Conservation (phyloP, 2,113 vertebrate species). For the Esox niger region DNA sequence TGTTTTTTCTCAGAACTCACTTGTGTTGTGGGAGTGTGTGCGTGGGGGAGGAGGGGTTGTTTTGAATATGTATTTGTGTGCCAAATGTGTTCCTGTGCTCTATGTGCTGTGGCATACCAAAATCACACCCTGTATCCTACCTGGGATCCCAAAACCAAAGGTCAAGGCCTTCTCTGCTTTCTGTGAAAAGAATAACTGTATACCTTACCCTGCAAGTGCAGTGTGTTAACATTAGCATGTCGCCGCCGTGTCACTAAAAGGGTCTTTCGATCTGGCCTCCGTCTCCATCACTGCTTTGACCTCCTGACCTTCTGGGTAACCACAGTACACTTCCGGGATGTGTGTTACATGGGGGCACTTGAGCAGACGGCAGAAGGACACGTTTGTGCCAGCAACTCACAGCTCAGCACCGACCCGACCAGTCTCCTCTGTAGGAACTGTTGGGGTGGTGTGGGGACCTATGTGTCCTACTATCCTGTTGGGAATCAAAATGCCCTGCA, state of each 20-base stretch:
- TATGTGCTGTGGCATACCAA: neutral
- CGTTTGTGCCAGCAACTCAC: no score
- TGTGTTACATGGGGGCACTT: no score
- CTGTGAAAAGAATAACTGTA: neutral
- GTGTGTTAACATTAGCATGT: constrained; percentile 1
- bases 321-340: neutral
- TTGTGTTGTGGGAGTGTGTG: constrained; percentile 22
- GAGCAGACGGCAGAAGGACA: no score
- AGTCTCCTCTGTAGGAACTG: no score
- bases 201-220: neutral
- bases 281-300: neutral
- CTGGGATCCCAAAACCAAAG: neutral
- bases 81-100: neutral
- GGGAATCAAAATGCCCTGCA: no score
- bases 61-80: neutral
- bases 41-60: no score
- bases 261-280: neutral
- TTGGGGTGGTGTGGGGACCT: no score
- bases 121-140: neutral
- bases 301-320: constrained; percentile 9
- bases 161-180: neutral
- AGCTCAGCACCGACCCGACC: no score
- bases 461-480: no score
- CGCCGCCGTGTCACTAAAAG: constrained; percentile 4
- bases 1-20: constrained; percentile 45